Percentiles rank a stretch among this genome's conserved stretches.
Evolutionary conservation across 2,113 vertebrate genomes (phyloP).

Genomic region (Dolichallabes microphthalmus): DNA sequence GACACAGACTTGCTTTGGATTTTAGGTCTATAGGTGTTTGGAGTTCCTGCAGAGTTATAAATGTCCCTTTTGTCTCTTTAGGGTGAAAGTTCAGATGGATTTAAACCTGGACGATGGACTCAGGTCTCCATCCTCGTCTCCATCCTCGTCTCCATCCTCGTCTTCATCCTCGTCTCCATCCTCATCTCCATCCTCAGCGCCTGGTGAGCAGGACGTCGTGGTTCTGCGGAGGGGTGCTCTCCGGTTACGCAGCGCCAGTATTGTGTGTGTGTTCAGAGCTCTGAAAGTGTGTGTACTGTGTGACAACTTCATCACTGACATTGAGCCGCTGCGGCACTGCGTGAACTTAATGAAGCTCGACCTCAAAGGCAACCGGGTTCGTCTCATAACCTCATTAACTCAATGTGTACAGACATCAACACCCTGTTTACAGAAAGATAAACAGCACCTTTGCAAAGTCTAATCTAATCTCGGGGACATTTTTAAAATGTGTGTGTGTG

Average conservation of each 20-base stretch:
- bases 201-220: constrained; percentile 53
- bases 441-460: not conserved
- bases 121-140: not conserved
- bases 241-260: not conserved
- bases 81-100: not conserved
- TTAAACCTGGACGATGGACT: constrained; percentile 6
- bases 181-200: not conserved
- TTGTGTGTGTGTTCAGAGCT: constrained; percentile 51
- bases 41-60: not conserved
- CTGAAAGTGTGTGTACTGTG: constrained; percentile 67
- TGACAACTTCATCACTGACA: constrained; percentile 64
- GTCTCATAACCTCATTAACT: not conserved
- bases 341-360: constrained; percentile 70
- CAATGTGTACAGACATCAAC: not conserved
- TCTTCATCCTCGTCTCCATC: not conserved
- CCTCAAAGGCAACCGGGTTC: constrained; percentile 69
- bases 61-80: not conserved
- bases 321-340: constrained; percentile 62
- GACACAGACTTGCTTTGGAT: too few relatives aligned
- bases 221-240: constrained; percentile 43
- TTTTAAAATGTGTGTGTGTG: not conserved
- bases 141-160: not conserved
- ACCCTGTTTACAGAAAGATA: not conserved
- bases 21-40: too few relatives aligned
- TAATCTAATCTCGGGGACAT: not conserved